Evolutionary conservation across 2,113 vertebrate genomes (phyloP).

Genomic region (Channa argus): DNA sequence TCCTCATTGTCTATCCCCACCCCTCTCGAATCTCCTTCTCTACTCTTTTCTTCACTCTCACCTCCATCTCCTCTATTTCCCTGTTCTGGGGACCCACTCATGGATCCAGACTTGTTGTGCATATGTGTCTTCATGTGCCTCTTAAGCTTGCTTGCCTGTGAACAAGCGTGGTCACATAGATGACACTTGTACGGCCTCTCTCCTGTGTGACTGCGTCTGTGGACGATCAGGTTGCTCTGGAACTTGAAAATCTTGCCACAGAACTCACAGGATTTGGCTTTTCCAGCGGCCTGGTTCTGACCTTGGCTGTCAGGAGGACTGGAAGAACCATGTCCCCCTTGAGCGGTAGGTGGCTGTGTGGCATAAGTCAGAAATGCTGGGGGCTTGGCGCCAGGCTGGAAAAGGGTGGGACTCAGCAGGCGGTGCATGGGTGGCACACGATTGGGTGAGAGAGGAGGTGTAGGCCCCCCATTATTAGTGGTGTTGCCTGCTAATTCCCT

Average conservation of each 20-base stretch:
- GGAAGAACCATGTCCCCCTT: slow-evolving; percentile 67
- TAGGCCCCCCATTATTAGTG: slow-evolving; percentile 88
- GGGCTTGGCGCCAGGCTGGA: slow-evolving; percentile 95
- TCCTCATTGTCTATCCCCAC: slow-evolving; percentile 92
- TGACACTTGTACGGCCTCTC: slow-evolving; percentile 99
- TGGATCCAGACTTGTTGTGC: slow-evolving; percentile 96
- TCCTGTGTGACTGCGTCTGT: slow-evolving; percentile 97
- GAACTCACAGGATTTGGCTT: slow-evolving; percentile 98
- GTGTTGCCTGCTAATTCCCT: slow-evolving; percentile 96
- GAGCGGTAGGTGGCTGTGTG: slow-evolving; percentile 76
- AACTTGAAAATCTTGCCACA: slow-evolving; percentile 99
- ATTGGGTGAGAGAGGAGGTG: slow-evolving; percentile 96
- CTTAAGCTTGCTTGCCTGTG: slow-evolving; percentile 99
- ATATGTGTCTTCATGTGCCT: slow-evolving; percentile 99
- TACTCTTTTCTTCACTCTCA: slow-evolving; percentile 89
- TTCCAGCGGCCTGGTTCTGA: slow-evolving; percentile 89
- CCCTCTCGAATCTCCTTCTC: slow-evolving; percentile 87
- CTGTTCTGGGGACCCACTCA: slow-evolving; percentile 94
- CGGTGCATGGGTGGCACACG: slow-evolving; percentile 98
- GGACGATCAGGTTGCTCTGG: slow-evolving; percentile 98
- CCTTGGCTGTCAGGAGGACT: slow-evolving; percentile 87
- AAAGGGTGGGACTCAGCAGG: slow-evolving; percentile 92
- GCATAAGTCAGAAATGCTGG: slow-evolving; percentile 93
- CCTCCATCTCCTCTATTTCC: slow-evolving; percentile 90
- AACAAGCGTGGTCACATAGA: slow-evolving; percentile 98